A percentile compares a stretch with the other conserved stretches of the same genome.
Evolutionary conservation across 2,797 vertebrate genomes (phyloP).

Genomic region (Falco concolor): DNA sequence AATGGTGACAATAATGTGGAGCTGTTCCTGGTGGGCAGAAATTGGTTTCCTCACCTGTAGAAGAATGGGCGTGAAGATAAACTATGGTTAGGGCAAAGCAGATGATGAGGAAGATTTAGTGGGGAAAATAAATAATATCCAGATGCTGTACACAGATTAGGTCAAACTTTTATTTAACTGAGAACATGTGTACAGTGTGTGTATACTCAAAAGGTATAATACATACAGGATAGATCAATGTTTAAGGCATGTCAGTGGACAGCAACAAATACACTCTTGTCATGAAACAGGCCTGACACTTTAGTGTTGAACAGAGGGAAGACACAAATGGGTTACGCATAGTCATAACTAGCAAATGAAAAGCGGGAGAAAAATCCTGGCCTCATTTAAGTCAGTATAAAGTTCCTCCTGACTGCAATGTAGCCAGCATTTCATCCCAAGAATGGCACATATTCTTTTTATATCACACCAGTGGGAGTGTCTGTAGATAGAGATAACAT

Average conservation of each 20-base stretch:
- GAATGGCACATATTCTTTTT: slow-evolving; percentile 44
- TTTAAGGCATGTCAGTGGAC: neutral
- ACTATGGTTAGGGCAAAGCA: neutral
- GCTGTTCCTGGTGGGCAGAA: slow-evolving; percentile 21
- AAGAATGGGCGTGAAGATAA: neutral
- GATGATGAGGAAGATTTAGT: neutral
- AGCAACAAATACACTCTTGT: neutral
- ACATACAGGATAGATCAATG: neutral
- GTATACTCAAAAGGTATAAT: neutral
- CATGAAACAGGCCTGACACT: neutral
- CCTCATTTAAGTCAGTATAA: neutral
- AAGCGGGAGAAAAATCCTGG: slow-evolving; percentile 21
- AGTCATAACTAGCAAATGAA: slow-evolving; percentile 11
- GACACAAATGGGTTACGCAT: neutral
- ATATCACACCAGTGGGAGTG: slow-evolving; percentile 58
- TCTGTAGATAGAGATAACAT: slow-evolving; percentile 33
- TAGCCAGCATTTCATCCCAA: slow-evolving; percentile 35
- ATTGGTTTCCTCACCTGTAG: neutral
- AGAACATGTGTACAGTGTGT: neutral
- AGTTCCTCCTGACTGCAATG: slow-evolving; percentile 4
- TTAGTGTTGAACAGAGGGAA: slow-evolving; percentile 3
- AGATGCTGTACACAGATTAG: neutral
- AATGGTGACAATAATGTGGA: neutral
- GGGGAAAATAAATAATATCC: neutral
- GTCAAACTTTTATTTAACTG: neutral